These are phyloP conservation scores for Myrmecophaga tridactyla DNA, from an alignment of 2,113 vertebrate genomes.

Conservation along the genomic window DNA sequence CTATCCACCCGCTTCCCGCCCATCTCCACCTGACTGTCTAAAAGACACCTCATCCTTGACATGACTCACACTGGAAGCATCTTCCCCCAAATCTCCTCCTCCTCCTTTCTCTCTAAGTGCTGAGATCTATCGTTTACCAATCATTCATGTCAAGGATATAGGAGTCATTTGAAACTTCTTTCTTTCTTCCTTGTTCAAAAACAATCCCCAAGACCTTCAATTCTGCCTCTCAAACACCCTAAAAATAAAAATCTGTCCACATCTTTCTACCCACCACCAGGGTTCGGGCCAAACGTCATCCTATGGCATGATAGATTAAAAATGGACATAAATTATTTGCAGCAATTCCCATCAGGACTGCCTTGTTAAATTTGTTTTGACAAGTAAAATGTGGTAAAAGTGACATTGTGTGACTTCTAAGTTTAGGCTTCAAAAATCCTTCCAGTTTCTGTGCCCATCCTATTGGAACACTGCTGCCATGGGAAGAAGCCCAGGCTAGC, in stretches of 20 bases:
- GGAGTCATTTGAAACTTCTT: slow-evolving; percentile 33
- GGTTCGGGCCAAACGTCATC: not conserved
- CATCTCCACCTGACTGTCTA: not conserved
- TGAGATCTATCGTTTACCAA: not conserved
- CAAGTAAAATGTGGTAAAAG: not conserved
- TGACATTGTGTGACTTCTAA: not conserved
- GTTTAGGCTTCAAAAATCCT: not conserved
- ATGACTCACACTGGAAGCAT: slow-evolving; percentile 56
- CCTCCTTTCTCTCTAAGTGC: slow-evolving; percentile 48
- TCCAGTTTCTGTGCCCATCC: not conserved
- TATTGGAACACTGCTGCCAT: not conserved
- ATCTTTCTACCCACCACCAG: not conserved
- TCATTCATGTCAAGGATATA: not conserved
- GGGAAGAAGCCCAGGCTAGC: not conserved
- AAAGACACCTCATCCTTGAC: slow-evolving; percentile 19
- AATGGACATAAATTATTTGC: not conserved
- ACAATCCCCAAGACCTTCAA: not conserved
- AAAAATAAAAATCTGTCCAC: not conserved
- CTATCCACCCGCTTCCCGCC: slow-evolving; percentile 13
- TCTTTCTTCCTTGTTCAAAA: not conserved
- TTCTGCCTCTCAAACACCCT: not conserved
- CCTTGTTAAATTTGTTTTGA: slow-evolving; percentile 11
- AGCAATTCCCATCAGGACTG: not conserved
- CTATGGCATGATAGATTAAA: not conserved
- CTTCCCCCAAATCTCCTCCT: slow-evolving; percentile 55